These are phyloP conservation scores for Phalera bucephala DNA, from an alignment of 2,888 invertebrate species.

Conservation along the genomic window DNA sequence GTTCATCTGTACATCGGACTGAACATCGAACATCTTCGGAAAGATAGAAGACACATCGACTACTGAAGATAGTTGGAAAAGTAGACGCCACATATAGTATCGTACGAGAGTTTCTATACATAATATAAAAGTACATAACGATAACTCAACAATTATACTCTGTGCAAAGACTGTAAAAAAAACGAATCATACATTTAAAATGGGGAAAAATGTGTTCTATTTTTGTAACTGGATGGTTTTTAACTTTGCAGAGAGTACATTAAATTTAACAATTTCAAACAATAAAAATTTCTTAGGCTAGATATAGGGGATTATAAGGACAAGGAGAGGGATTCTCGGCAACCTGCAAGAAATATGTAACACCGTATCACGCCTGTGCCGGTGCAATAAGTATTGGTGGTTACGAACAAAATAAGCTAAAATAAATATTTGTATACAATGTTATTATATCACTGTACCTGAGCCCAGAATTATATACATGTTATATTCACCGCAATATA, in stretches of 20 bases:
- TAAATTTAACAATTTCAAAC: slow-evolving; percentile 17
- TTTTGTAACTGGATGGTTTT: neutral
- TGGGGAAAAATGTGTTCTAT: neutral
- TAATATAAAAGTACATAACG: slow-evolving; percentile 25
- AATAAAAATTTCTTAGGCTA: slow-evolving; percentile 15
- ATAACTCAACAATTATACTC: slow-evolving; percentile 7
- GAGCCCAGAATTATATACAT: neutral
- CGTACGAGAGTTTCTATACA: slow-evolving; percentile 30
- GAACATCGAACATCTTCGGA: slow-evolving; percentile 48
- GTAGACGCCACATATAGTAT: slow-evolving; percentile 32
- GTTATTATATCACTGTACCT: slow-evolving; percentile 7
- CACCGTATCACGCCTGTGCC: slow-evolving; percentile 33
- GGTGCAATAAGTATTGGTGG: slow-evolving; percentile 16
- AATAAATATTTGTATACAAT: no score
- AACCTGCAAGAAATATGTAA: slow-evolving; percentile 63
- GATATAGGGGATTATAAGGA: slow-evolving; percentile 22
- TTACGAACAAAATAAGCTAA: slow-evolving; percentile 43
- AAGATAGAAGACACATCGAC: slow-evolving; percentile 49
- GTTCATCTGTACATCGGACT: slow-evolving; percentile 38
- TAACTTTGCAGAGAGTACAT: slow-evolving; percentile 6
- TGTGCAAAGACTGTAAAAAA: neutral
- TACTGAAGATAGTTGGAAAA: slow-evolving; percentile 42
- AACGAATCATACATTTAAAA: no score
- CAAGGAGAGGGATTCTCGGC: slow-evolving; percentile 49
- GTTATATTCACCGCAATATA: neutral